Evolutionary conservation across 2,113 vertebrate genomes (phyloP), one percentile per base, ranked within the genome.

Genomic region (Dendrocopos noguchii): DNA sequence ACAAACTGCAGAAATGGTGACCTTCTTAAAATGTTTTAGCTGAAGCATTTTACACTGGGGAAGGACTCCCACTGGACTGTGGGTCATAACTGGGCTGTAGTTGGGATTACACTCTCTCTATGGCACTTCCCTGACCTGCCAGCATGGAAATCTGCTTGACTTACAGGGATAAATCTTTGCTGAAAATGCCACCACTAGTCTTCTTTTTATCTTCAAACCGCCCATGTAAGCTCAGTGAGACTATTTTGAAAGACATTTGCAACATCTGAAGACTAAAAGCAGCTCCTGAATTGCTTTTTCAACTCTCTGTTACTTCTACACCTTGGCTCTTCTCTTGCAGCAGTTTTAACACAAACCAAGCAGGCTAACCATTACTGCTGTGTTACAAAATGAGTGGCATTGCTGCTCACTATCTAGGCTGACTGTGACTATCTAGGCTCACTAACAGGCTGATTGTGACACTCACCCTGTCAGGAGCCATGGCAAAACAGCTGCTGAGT

Each of bases 141-240:
- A 85, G 27, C 61, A n/a, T 87, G 71, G 47, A 95, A 95, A 95
- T 87, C 55, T 75, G 73, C 52, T 59, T 60, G 60, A 93, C 36
- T 94, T 77, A 36, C n/a, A 66, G 34, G 29, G 80, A 61, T 52
- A 80, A 92, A 79, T 63, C 42, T 18, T 60, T 63, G 28, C 28
- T 77, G 79, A 87, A 91, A 93, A 93, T 60, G 11, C 52, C 22
- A 91, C 36, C 7, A 13, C 74, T 80, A 57, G 46, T 33, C 60
- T 65, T 70, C 67, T 63, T 91, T 95, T 89, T 79, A 86, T 85
- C 85, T 95, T 88, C 90, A 84, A 94, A 86, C 65, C 77, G 74
- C 11, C 4, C 57, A 29, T 61, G 31, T 78, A 92, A 91, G 24
- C 72, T 78, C 73, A 84, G 53, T 89, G 65, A 82, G 36, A 78